phyloP scores from a whole-genome alignment of 2,113 vertebrate species.

The Coregonus clupeaformis region DNA sequence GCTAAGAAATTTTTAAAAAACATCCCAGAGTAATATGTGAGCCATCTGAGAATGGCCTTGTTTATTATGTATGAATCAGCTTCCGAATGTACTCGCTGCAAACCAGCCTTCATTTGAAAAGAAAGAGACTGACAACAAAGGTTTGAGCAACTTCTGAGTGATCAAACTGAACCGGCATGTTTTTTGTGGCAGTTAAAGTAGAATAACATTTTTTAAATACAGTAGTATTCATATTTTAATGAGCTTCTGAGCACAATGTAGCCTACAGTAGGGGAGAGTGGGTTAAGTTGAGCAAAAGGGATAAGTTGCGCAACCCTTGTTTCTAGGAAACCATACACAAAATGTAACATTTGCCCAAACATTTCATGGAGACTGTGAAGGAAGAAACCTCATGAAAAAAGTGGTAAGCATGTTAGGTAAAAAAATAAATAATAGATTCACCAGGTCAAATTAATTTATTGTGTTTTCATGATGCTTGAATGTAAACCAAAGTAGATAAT shows the following conservation, averaged over 20 bases:
- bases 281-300: no score
- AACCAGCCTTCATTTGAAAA: not conserved
- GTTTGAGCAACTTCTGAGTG: not conserved
- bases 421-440: no score
- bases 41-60: conserved; percentile 17
- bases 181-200: not conserved
- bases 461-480: no score
- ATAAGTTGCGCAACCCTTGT: no score
- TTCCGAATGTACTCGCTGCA: not conserved
- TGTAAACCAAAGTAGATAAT: no score
- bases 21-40: conserved; percentile 15
- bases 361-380: no score
- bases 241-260: not conserved
- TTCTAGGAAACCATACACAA: no score
- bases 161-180: not conserved
- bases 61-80: conserved; percentile 22
- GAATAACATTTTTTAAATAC: not conserved
- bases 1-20: conserved; percentile 32
- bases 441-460: no score
- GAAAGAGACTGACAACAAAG: conserved; percentile 3
- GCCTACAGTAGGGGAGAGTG: not conserved
- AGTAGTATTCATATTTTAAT: not conserved
- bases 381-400: no score
- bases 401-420: no score
- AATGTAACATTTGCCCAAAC: no score